Percentiles rank a stretch among this genome's conserved stretches.
Conservation (phyloP, 2,113 vertebrate species). For the Daboia siamensis region DNA sequence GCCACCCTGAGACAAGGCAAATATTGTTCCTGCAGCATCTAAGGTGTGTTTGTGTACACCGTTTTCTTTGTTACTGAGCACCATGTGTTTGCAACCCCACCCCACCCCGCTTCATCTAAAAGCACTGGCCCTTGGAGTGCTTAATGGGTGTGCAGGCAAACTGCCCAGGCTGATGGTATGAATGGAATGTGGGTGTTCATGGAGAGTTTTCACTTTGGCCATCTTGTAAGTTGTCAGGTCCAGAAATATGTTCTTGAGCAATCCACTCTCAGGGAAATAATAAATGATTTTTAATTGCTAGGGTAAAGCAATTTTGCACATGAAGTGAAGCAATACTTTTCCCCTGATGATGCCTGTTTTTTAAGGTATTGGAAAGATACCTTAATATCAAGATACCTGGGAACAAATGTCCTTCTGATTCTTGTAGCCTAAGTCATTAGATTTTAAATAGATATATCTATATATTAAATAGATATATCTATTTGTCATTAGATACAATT, state of each 20-base stretch:
- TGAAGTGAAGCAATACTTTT: not conserved
- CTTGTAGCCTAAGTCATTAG: not conserved
- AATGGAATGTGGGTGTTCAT: not conserved
- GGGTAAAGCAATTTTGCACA: not conserved
- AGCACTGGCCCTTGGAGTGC: constrained; percentile 25
- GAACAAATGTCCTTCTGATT: not conserved
- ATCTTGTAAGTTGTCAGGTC: not conserved
- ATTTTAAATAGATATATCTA: no score
- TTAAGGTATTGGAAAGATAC: not conserved
- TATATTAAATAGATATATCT: no score
- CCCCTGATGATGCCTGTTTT: not conserved
- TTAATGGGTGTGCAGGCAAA: constrained; percentile 37
- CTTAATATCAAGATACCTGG: not conserved
- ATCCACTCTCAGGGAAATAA: constrained; percentile 38
- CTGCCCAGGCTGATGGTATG: constrained; percentile 5
- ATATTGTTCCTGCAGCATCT: constrained; percentile 13
- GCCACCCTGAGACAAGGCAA: constrained; percentile 38
- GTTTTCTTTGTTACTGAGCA: constrained; percentile 37
- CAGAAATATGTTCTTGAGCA: constrained; percentile 9
- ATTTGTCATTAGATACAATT: not conserved
- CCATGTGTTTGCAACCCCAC: constrained; percentile 40
- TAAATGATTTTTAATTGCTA: constrained; percentile 14
- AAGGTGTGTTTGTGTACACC: constrained; percentile 25
- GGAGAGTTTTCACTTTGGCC: not conserved
- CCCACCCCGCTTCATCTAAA: constrained; percentile 9